These are phyloP conservation scores for Conomelus anceps DNA, from an alignment of 2,888 invertebrate species.

Conservation along the genomic window DNA sequence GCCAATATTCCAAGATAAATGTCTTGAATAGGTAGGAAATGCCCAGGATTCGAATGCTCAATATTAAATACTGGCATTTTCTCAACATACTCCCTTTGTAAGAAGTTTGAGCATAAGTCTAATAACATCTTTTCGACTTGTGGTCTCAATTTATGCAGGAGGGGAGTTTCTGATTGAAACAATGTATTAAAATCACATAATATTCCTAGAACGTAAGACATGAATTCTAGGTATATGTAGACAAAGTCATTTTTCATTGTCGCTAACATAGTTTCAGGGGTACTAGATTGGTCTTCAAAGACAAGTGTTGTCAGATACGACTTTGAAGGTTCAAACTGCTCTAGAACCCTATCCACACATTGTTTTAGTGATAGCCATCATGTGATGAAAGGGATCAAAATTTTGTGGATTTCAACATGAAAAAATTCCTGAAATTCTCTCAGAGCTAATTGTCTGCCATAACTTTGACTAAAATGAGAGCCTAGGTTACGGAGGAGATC, in stretches of 20 bases:
- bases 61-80: not conserved
- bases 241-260: conserved; percentile 17
- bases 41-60: not conserved
- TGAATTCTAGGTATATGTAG: conserved; percentile 16
- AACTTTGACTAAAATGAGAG: conserved; percentile 10
- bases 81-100: not conserved
- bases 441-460: not conserved
- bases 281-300: conserved; percentile 15
- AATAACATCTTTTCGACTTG: conserved; percentile 8
- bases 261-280: not conserved
- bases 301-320: not conserved
- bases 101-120: not conserved
- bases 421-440: conserved; percentile 14
- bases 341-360: conserved; percentile 9
- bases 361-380: conserved; percentile 2
- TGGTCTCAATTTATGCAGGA: conserved; percentile 13
- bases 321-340: conserved; percentile 2
- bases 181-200: conserved; percentile 20
- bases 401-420: conserved; percentile 11
- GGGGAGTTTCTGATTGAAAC: conserved; percentile 16
- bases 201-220: conserved; percentile 21
- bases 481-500: conserved; percentile 9
- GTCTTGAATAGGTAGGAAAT: not conserved
- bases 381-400: not conserved
- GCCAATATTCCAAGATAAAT: conserved; percentile 8